Evolutionary conservation across 2,888 invertebrate species (phyloP).

Genomic region (Willowsia nigromaculata): DNA sequence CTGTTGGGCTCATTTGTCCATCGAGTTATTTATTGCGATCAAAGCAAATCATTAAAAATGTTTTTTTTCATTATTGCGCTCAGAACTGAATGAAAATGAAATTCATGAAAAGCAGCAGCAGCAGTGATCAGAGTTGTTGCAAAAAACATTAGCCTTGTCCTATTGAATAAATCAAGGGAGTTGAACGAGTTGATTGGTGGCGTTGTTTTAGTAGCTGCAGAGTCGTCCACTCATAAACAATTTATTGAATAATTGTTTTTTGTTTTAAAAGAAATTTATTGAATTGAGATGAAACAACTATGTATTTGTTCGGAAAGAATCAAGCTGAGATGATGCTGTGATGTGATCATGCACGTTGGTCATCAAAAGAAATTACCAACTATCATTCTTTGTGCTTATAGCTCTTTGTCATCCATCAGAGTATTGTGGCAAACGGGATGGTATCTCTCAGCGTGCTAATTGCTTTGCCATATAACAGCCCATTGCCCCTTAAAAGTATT

Average conservation of each 20-base stretch:
- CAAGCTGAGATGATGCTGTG: neutral
- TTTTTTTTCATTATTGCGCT: neutral
- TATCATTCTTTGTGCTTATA: too few species aligned
- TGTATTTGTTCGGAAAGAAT: neutral
- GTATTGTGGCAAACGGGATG: neutral
- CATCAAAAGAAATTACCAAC: neutral
- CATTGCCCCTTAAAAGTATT: too few species aligned
- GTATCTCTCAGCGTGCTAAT: neutral
- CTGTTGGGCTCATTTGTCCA: conserved; percentile 19
- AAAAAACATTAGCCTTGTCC: neutral
- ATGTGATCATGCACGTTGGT: too few species aligned
- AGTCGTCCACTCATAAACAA: neutral
- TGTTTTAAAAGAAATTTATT: neutral
- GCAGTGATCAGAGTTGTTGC: neutral
- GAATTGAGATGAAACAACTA: neutral
- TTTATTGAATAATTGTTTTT: conserved; percentile 2
- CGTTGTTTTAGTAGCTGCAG: neutral
- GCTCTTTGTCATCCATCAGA: too few species aligned
- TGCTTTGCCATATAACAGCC: neutral
- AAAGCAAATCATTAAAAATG: neutral
- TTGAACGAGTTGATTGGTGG: conserved; percentile 9
- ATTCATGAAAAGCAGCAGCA: neutral
- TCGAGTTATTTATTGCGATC: neutral
- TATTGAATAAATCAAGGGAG: neutral
- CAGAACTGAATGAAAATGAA: neutral